Base-by-base conservation (phyloP, 2,113 vertebrate genomes). In the Potamarius usumacintae region DNA sequence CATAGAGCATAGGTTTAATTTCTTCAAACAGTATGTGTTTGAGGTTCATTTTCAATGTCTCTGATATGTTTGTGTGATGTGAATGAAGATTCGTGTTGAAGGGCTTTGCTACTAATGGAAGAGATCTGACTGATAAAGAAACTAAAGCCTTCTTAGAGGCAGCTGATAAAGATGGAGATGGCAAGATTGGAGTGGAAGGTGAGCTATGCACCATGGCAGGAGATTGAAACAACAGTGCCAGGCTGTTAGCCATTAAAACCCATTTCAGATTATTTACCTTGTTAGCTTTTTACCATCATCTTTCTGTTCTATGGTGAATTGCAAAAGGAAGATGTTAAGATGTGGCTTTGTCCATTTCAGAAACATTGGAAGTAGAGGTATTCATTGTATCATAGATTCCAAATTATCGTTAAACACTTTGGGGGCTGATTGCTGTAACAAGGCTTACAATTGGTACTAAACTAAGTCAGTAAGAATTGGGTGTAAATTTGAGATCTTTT, bases 131-230 rank as follows among this genome's bases (percentile, higher is more conserved):
- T 52, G 96, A 95, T 90, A 96, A 96, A 91, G 98, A 99, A 95
- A 98, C 96, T 42, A 97, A 97, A 95, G 93, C 72, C 17, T 96
- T 99, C 91, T 91, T 99, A 94, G 92, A 91, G 62, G 98, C 97
- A 79, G 98, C 97, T n/a, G 98, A 99, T 92, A 98, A 98, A 94
- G 97, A 99, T 0, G 97, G 97, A 85, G 97, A 99, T 25, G 98
- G 97, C 87, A 99, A 98, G 94, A 99, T 99, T 11, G 97, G 97
- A 63, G 94, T 95, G 4, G 97, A 98, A 15, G 98, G 98, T 99
- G 95, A 88, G 96, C 85, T 71, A 57, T 62, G 65, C 18, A 52
- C 27, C 78, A 34, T 71, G 15, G 0, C 9, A 25, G 22, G 0
- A 53, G 27, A 53, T 58, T 20, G 17, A 50, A 67, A 48, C 22